Base-by-base conservation (phyloP, 2,888 invertebrate genomes). In the Diarsia dahlii region DNA sequence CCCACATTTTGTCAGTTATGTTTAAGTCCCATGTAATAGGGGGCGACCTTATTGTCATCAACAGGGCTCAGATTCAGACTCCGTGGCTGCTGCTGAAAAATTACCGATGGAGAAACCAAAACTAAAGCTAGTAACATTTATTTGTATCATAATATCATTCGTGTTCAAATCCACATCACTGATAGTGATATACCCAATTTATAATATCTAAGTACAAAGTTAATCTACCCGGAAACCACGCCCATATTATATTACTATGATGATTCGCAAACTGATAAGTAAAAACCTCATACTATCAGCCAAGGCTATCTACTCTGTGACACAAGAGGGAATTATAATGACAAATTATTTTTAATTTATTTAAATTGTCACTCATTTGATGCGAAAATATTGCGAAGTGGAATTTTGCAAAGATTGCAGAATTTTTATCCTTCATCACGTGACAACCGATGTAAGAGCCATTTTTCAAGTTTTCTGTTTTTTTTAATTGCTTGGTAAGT, bases 181-280 rank as follows among this genome's bases (percentile, higher is more conserved):
- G 39, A 50, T 28, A 39, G 3, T 4, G 39, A 39, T 39, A 39
- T n/a, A 63, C 5, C 60, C 67, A n/a, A 48, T 66, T 64, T 50
- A n/a, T n/a, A 39, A 50, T 69, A 69, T 46, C 54, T 39, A n/a
- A n/a, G n/a, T n/a, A 28, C 39, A 4, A 74, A 46, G 8, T 46
- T 50, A 46, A 80, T 63, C 34, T 72, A 70, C 34, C 60, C 71
- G 69, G 75, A 69, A 68, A 34, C 58, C 71, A 48, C 75, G 67
- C 81, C 84, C 34, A 84, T 71, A 72, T 69, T 62, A 65, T 54
- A 34, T 34, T 56, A 71, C 39, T 6, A n/a, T n/a, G n/a, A n/a
- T 39, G 45, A 66, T 80, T 82, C 72, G 73, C 81, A 52, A 54
- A 66, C 58, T 80, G 69, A 84, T 60, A 74, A 54, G 10, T 68